Conservation (phyloP, 2,797 vertebrate species). For the Tragopan temminckii region DNA sequence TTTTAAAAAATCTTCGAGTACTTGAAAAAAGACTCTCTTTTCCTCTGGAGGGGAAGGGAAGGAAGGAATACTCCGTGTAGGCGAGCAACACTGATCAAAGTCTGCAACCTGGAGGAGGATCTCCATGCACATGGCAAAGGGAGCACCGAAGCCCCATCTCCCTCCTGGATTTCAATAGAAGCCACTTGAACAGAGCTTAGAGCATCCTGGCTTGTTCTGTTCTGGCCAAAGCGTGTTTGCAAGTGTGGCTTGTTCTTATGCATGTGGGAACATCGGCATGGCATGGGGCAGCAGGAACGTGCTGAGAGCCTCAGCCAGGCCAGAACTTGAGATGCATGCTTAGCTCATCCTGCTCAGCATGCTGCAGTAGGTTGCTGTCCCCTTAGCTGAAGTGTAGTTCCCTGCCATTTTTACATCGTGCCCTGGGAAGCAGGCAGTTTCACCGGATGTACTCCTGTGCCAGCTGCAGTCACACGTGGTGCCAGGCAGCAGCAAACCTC, state of each 20-base stretch:
- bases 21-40: not conserved
- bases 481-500: rapidly evolving
- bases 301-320: not conserved
- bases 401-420: rapidly evolving
- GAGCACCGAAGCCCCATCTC: not conserved
- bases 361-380: not conserved
- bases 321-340: not conserved
- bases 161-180: rapidly evolving
- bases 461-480: rapidly evolving
- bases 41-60: not conserved
- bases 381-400: rapidly evolving
- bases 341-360: not conserved
- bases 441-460: rapidly evolving
- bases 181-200: not conserved
- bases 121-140: rapidly evolving
- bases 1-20: not conserved
- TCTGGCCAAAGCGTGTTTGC: rapidly evolving
- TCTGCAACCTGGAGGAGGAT: not conserved
- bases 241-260: not conserved
- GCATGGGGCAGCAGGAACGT: not conserved
- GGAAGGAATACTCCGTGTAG: not conserved
- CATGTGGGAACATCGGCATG: rapidly evolving
- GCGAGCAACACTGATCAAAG: rapidly evolving
- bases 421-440: rapidly evolving
- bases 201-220: not conserved